These are phyloP conservation scores for Oncorhynchus kisutch DNA, from an alignment of 2,113 vertebrate genomes.

Conservation along the genomic window DNA sequence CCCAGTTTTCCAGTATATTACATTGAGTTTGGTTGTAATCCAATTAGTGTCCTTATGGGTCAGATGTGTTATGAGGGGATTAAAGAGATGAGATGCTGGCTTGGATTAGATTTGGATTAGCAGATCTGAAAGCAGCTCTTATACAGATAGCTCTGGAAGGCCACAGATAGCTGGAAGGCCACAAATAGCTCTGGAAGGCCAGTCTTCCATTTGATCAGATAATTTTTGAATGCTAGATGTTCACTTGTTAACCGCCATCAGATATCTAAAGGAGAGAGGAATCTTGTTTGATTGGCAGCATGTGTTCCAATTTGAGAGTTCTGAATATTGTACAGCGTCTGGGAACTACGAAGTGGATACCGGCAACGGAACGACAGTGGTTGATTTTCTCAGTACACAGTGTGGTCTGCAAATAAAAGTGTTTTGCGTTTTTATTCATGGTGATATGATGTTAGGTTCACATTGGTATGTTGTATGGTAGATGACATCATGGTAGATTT, in stretches of 20 bases:
- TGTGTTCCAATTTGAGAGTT: too few species aligned
- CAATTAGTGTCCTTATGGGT: background rate
- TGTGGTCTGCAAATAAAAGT: background rate
- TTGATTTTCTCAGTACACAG: background rate
- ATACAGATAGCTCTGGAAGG: background rate
- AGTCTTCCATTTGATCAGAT: too few species aligned
- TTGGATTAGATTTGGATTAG: constrained; percentile 2
- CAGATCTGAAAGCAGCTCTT: background rate
- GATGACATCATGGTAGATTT: background rate
- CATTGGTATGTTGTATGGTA: too few species aligned
- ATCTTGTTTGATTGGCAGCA: too few species aligned
- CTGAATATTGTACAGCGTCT: too few species aligned
- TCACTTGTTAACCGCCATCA: too few species aligned
- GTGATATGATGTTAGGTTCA: too few species aligned
- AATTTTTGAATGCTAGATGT: too few species aligned
- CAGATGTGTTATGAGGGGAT: constrained; percentile 1
- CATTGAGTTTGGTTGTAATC: background rate
- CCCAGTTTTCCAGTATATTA: background rate
- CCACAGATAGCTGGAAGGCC: background rate
- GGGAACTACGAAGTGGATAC: too few species aligned
- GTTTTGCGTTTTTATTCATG: too few species aligned
- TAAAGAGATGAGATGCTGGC: background rate
- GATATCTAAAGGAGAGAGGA: too few species aligned
- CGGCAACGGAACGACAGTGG: too few species aligned
- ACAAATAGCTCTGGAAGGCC: background rate